Conservation (phyloP, 2,113 vertebrate genomes). For the Apteryx owenii region DNA sequence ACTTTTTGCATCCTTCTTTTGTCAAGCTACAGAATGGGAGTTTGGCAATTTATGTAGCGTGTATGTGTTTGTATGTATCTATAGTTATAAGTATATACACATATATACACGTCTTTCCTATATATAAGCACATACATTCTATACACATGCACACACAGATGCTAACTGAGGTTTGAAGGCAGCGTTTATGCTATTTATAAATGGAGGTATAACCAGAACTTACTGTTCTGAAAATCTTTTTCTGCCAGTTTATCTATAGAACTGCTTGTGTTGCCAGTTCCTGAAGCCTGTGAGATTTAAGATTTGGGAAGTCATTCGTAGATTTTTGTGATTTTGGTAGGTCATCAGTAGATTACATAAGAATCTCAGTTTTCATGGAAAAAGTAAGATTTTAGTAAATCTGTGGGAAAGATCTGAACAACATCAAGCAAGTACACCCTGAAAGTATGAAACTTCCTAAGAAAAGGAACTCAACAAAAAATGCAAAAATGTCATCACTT, state of each 20-base stretch:
- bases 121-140: too few relatives aligned
- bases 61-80: too few relatives aligned
- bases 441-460: background rate
- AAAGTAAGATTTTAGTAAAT: background rate
- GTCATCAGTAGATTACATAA: background rate
- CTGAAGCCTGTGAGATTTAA: too few relatives aligned
- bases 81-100: too few relatives aligned
- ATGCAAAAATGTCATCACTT: background rate
- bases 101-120: too few relatives aligned
- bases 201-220: background rate
- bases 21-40: background rate
- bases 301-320: too few relatives aligned
- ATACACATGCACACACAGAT: too few relatives aligned
- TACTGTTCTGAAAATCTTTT: background rate
- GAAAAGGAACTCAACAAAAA: background rate
- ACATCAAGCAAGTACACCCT: background rate
- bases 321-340: too few relatives aligned
- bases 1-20: background rate
- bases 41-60: background rate
- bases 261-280: background rate
- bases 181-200: background rate
- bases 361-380: background rate
- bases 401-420: background rate
- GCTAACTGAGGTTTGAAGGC: background rate
- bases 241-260: background rate